phyloP scores from a whole-genome alignment of 2,888 invertebrate genomes.

The Aphidius colemani region DNA sequence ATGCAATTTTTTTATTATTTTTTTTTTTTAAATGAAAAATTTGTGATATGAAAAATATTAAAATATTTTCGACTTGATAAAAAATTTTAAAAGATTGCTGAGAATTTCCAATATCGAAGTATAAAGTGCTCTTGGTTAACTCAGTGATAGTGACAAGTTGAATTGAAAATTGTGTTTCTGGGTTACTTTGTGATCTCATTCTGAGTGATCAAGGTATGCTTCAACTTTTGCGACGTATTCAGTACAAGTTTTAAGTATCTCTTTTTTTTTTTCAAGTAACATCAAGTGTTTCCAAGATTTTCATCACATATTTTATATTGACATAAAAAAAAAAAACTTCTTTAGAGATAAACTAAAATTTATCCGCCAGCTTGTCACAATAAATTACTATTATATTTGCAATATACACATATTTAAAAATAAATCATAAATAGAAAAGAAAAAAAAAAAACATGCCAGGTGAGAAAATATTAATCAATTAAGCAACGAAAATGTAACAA shows the following conservation, averaged over 20 bases:
- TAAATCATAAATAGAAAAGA: not conserved
- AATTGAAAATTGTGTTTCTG: conserved; percentile 21
- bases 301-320: conserved; percentile 15
- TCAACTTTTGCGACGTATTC: not conserved
- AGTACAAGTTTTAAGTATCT: not conserved
- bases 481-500: no score
- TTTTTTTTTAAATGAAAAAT: no score
- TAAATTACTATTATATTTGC: no score
- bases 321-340: not conserved
- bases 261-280: conserved; percentile 6
- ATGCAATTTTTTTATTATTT: no score
- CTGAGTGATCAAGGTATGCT: not conserved
- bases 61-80: no score
- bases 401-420: not conserved
- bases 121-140: not conserved
- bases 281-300: conserved; percentile 10
- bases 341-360: no score
- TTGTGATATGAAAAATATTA: no score
- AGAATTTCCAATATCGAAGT: not conserved
- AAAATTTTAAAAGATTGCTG: no score
- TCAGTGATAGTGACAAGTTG: conserved; percentile 3
- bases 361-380: no score
- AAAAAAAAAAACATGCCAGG: not conserved
- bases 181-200: conserved; percentile 22
- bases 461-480: no score